Evolutionary conservation across 2,888 invertebrate species (phyloP).

Genomic region (Ecdyonurus torrentis): DNA sequence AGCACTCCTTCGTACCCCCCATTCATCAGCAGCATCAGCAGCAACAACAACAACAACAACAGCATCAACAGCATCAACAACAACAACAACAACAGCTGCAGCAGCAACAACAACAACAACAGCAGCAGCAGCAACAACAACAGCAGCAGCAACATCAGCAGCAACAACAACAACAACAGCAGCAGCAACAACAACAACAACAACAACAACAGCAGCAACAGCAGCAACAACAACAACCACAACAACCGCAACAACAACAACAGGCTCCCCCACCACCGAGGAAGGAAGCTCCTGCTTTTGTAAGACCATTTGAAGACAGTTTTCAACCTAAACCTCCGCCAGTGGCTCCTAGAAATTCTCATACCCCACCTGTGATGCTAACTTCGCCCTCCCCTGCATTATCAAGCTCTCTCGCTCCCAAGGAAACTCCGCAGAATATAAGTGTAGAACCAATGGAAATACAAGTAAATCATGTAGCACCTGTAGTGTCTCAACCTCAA

Average conservation of each 20-base stretch:
- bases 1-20: slow-evolving; percentile 19
- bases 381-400: neutral
- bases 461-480: neutral
- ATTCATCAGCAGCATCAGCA: slow-evolving; percentile 17
- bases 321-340: slow-evolving; percentile 16
- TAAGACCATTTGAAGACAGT: slow-evolving; percentile 26
- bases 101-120: neutral
- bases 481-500: neutral
- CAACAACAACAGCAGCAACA: neutral
- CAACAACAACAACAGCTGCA: neutral
- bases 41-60: neutral
- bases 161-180: neutral
- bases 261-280: slow-evolving; percentile 19
- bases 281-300: slow-evolving; percentile 19
- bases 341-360: neutral
- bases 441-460: neutral
- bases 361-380: neutral
- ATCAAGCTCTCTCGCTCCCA: neutral
- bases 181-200: neutral
- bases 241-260: neutral
- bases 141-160: neutral
- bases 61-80: neutral
- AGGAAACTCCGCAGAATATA: neutral
- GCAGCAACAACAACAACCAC: neutral
- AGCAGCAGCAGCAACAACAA: neutral